These are phyloP conservation scores for Cephus pygmeus DNA, from an alignment of 2,888 invertebrate genomes.

Conservation along the genomic window DNA sequence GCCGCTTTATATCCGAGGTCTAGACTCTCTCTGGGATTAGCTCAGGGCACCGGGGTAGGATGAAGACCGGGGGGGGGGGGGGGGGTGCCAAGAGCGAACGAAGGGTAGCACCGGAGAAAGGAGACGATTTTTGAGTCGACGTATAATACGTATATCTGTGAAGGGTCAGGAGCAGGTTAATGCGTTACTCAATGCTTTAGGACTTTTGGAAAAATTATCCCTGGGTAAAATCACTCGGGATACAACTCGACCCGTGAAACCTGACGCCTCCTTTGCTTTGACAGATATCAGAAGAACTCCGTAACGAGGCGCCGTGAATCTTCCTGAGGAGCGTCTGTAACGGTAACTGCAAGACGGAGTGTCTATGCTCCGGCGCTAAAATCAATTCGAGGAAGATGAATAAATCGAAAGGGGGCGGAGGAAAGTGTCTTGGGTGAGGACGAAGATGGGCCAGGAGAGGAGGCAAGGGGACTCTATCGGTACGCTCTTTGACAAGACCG, in stretches of 20 bases:
- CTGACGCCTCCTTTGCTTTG: not conserved
- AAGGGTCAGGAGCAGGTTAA: not conserved
- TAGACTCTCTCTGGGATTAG: slow-evolving; percentile 2
- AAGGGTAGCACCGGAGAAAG: not conserved
- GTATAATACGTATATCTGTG: not conserved
- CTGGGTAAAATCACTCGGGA: not conserved
- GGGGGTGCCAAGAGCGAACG: not conserved
- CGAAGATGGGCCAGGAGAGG: not conserved
- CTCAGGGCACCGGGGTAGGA: not conserved
- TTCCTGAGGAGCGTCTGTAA: not conserved
- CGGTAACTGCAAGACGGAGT: not conserved
- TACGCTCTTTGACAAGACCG: slow-evolving; percentile 59
- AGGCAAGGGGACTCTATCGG: slow-evolving; percentile 27
- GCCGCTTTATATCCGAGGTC: not conserved
- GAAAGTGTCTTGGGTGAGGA: not conserved
- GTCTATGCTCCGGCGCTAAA: not conserved
- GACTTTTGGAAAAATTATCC: not conserved
- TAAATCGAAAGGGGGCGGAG: not conserved
- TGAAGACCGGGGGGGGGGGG: slow-evolving; percentile 30
- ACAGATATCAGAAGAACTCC: not conserved
- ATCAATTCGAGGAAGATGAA: not conserved
- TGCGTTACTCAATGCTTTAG: not conserved
- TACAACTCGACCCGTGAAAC: not conserved
- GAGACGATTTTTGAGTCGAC: not conserved
- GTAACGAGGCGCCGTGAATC: not conserved